Evolutionary conservation across 2,888 invertebrate genomes (phyloP), one percentile per base, ranked within the genome.

Genomic region (Tetrapedia diversipes): DNA sequence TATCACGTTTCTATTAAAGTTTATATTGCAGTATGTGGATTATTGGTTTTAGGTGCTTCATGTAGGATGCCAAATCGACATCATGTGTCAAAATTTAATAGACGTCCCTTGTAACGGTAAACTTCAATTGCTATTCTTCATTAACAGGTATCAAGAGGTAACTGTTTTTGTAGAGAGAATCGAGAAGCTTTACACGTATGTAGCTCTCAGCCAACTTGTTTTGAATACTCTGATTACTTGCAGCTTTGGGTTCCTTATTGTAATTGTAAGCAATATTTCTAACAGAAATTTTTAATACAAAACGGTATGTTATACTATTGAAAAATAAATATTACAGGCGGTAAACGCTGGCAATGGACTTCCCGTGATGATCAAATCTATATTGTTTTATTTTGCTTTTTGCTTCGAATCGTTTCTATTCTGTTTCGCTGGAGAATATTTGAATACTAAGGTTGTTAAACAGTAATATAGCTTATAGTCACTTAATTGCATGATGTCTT

Each of bases 361-460:
- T 10, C 24, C 32, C 6, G 27, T 74, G 27, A 0, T 83, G 14
- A 24, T 79, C 8, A 84, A 79, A 51, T 73, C 47, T 24, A n/a
- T 79, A n/a, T 3, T 82, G 19, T 83, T 77, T 41, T 83, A 81
- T 6, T 0, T 59, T 4, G 69, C 57, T 16, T 68, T 84, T 11
- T 79, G 79, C 39, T 37, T 71, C 27, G 84, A 84, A n/a, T 68
- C 57, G 7, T 79, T 84, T 27, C 37, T 84, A 59, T 84, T 79
- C n/a, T 83, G 84, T 47, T 84, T 68, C n/a, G 76, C 76, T 11
- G 83, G 84, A 32, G 83, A 83, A 61, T 83, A 84, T 56, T 66
- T 83, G 32, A 69, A 49, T 10, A 66, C 22, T 6, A 83, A 83
- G 81, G 82, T 83, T 16, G 47, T 32, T 51, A 6, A 22, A 32